These are phyloP conservation scores for Tenebrosternarchus preto DNA, from an alignment of 2,113 vertebrate species.

Conservation along the genomic window DNA sequence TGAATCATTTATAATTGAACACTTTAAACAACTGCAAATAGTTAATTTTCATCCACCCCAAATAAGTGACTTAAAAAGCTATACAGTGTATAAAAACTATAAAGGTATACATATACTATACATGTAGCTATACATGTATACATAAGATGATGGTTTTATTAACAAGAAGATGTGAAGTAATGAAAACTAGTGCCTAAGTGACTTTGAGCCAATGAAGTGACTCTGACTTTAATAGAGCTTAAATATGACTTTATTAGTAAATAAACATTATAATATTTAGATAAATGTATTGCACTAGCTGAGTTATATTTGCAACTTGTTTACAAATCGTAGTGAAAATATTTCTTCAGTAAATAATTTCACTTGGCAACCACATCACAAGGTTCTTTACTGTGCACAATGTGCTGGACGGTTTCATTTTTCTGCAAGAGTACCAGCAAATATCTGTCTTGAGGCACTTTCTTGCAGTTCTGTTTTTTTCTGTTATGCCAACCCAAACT, in stretches of 20 bases:
- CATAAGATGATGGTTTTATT: no score
- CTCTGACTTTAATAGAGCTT: background rate
- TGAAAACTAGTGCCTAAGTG: background rate
- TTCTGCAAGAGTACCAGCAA: background rate
- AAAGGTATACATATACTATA: no score
- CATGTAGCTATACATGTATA: no score
- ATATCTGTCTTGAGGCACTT: background rate
- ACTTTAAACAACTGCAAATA: no score
- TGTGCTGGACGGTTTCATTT: background rate
- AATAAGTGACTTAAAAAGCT: no score
- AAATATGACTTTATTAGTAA: no score
- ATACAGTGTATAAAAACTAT: no score
- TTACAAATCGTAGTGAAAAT: background rate
- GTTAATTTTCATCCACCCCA: background rate
- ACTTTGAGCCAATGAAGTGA: background rate
- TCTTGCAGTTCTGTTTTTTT: background rate
- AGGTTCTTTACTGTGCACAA: background rate
- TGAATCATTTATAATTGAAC: no score
- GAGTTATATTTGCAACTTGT: background rate
- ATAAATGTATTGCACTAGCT: background rate
- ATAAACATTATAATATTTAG: slow-evolving; percentile 4
- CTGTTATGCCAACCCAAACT: background rate
- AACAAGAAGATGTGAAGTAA: background rate
- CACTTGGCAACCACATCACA: background rate
- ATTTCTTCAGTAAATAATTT: background rate